A percentile compares a stretch with the other conserved stretches of the same genome.
Conservation (phyloP, 1,140 invertebrate genomes). For the Drosophila nannoptera region DNA sequence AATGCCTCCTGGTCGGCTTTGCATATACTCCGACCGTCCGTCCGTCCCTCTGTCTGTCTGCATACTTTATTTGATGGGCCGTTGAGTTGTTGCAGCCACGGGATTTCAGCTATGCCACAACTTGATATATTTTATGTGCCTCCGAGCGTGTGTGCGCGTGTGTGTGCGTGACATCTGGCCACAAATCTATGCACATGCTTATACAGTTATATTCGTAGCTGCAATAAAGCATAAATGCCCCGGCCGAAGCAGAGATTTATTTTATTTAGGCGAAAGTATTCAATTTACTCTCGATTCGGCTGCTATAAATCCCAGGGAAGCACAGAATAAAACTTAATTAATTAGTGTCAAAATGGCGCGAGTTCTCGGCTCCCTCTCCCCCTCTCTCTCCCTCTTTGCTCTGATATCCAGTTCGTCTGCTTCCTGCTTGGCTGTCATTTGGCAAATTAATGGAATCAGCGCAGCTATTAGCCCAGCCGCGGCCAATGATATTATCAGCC, state of each 20-base stretch:
- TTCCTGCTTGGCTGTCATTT: conserved; percentile 58
- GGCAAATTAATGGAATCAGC: conserved; percentile 77
- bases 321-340: conserved; percentile 68
- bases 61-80: conserved; percentile 56
- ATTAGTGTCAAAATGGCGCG: conserved; percentile 69
- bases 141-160: not conserved
- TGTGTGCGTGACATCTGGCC: conserved; percentile 38
- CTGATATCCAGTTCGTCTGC: not conserved
- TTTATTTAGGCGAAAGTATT: conserved; percentile 3
- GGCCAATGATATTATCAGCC: conserved; percentile 41
- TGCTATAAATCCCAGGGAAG: conserved; percentile 34
- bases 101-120: conserved; percentile 53
- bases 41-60: not conserved
- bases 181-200: conserved; percentile 44
- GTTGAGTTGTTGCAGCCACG: conserved; percentile 42
- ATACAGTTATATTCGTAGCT: conserved; percentile 24
- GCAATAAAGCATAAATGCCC: conserved; percentile 30
- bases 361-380: conserved; percentile 1
- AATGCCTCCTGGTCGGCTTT: conserved; percentile 14
- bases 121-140: conserved; percentile 60
- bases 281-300: conserved; percentile 38
- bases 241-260: not conserved
- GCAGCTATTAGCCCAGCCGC: conserved; percentile 71
- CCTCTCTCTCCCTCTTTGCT: not conserved
- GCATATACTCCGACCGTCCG: conserved; percentile 4